Percentiles rank a stretch among this genome's conserved stretches.
phyloP scores from a whole-genome alignment of 1,140 invertebrate genomes.

The Cydia amplana region DNA sequence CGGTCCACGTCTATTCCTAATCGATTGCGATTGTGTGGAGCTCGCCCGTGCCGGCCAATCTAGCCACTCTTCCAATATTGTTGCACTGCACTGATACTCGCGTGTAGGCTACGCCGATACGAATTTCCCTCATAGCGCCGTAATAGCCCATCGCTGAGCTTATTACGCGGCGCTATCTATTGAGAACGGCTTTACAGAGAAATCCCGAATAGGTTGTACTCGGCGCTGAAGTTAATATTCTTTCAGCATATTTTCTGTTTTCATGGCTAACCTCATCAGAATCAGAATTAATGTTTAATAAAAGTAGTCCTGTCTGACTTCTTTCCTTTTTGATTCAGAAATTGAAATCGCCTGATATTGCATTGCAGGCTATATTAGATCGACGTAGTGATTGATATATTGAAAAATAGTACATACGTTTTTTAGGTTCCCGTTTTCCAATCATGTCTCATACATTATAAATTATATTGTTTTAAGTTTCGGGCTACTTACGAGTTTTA shows the following conservation, averaged over 20 bases:
- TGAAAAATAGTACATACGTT: neutral
- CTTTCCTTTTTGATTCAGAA: neutral
- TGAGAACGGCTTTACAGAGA: constrained; percentile 74
- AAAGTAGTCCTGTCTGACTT: neutral
- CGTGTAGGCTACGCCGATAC: constrained; percentile 56
- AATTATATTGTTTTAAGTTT: neutral
- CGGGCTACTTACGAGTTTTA: neutral
- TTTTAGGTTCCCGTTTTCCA: neutral
- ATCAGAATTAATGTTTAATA: constrained; percentile 40
- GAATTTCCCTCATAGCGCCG: constrained; percentile 64
- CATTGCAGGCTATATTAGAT: too few species aligned
- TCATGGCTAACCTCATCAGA: constrained; percentile 48
- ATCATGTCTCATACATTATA: neutral
- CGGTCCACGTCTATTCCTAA: constrained; percentile 56
- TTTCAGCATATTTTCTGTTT: constrained; percentile 53
- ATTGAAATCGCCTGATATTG: neutral
- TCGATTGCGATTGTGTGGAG: constrained; percentile 62
- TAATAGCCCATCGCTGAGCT: constrained; percentile 76
- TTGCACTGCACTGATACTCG: constrained; percentile 60
- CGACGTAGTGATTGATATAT: neutral
- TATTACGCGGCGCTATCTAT: constrained; percentile 76
- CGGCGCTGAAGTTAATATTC: constrained; percentile 64
- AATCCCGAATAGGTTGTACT: constrained; percentile 73
- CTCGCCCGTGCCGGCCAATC: constrained; percentile 49
- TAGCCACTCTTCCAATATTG: constrained; percentile 59